Evolutionary conservation across 2,888 invertebrate genomes (phyloP).

Genomic region (Cryptosula pallasiana): DNA sequence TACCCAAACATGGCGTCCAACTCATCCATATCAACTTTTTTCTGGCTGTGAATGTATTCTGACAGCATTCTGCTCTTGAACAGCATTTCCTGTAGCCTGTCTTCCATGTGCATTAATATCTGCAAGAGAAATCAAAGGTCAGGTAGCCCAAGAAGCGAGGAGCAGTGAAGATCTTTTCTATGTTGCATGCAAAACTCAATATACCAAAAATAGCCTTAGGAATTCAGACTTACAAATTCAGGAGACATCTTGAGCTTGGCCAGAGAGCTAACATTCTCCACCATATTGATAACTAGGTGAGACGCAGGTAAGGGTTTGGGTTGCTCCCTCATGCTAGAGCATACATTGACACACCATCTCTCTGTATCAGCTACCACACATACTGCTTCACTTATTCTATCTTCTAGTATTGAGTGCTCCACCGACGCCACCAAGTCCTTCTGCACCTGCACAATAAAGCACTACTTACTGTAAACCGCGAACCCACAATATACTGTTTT

Average conservation of each 20-base stretch:
- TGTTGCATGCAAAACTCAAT: background rate
- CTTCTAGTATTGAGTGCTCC: constrained; percentile 57
- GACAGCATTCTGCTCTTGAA: constrained; percentile 75
- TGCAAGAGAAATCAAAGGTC: too few relatives aligned
- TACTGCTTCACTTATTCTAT: constrained; percentile 68
- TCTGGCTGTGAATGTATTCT: constrained; percentile 55
- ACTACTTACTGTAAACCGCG: background rate
- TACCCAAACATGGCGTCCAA: constrained; percentile 45
- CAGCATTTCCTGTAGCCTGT: constrained; percentile 77
- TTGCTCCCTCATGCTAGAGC: constrained; percentile 24
- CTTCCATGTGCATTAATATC: constrained; percentile 73
- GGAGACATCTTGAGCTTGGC: constrained; percentile 70
- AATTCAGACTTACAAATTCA: constrained; percentile 64
- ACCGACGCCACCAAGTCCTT: constrained; percentile 14
- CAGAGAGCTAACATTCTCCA: constrained; percentile 75
- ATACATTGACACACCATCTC: constrained; percentile 62
- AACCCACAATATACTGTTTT: too few relatives aligned
- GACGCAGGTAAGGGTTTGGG: constrained; percentile 53
- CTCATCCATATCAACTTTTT: constrained; percentile 38
- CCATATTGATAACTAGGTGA: constrained; percentile 73
- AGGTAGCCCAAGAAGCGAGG: too few relatives aligned
- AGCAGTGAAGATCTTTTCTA: too few relatives aligned
- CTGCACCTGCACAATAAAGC: constrained; percentile 17
- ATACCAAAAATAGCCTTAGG: background rate
- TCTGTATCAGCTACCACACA: constrained; percentile 76